Evolutionary conservation across 2,113 vertebrate species (phyloP).

Genomic region (Ceyx margarethae): DNA sequence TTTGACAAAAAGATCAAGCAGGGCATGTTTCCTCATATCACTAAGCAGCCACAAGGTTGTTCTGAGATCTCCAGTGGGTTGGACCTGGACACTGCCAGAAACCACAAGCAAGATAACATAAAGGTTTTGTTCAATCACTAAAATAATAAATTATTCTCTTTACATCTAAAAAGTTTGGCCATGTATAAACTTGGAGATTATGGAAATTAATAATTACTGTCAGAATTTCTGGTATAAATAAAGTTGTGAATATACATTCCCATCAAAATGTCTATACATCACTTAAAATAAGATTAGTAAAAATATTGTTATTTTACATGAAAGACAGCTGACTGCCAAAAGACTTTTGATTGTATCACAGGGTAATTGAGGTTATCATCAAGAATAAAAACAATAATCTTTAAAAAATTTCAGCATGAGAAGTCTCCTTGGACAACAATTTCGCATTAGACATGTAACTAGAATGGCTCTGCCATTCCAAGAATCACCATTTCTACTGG

Average conservation of each 20-base stretch:
- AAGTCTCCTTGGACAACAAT: background rate
- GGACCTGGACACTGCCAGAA: background rate
- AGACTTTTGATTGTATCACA: background rate
- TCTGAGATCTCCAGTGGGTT: background rate
- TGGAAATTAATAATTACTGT: background rate
- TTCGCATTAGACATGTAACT: background rate
- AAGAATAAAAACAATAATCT: background rate
- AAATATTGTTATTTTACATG: background rate
- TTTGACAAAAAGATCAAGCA: background rate
- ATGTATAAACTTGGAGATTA: background rate
- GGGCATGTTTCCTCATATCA: background rate
- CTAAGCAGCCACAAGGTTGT: background rate
- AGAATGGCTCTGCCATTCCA: background rate
- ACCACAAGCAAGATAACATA: background rate
- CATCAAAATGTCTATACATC: background rate
- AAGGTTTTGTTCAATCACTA: background rate
- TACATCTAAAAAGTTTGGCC: background rate
- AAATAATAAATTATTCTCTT: slow-evolving; percentile 16
- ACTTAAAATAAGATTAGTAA: background rate
- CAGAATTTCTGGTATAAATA: slow-evolving; percentile 4
- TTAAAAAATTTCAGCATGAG: background rate
- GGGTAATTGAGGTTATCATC: background rate
- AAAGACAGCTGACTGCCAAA: background rate
- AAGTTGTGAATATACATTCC: background rate
- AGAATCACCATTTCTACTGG: background rate